Evolutionary conservation across 2,888 invertebrate genomes (phyloP).

Genomic region (Troglohyphantes excavatus): DNA sequence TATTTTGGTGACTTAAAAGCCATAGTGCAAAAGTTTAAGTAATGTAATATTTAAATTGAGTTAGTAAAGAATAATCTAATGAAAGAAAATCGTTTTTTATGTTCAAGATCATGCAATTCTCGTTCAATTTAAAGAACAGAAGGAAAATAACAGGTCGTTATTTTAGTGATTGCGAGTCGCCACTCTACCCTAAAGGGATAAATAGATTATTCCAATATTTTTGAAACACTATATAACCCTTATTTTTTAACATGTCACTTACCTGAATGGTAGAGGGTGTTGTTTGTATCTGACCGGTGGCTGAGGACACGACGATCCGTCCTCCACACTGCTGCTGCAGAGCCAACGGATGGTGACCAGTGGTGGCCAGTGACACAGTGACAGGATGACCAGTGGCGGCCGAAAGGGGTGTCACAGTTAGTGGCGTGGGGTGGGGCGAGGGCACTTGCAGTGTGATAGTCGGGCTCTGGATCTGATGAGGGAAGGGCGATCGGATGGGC

Average conservation of each 20-base stretch:
- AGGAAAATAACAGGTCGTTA: too few species aligned
- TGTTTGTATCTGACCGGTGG: constrained; percentile 41
- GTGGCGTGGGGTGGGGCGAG: constrained; percentile 38
- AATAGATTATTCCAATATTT: neutral
- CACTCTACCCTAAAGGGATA: neutral
- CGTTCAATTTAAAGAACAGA: too few species aligned
- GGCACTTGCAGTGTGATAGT: constrained; percentile 66
- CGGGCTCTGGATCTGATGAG: constrained; percentile 68
- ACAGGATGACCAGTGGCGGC: constrained; percentile 37
- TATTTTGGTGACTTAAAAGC: too few species aligned
- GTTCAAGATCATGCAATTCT: too few species aligned
- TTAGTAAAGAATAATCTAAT: too few species aligned
- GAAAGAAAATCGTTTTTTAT: too few species aligned
- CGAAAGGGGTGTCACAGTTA: constrained; percentile 20
- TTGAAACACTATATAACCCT: too few species aligned
- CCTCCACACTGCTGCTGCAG: constrained; percentile 28
- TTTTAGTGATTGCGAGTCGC: too few species aligned
- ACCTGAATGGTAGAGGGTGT: constrained; percentile 69
- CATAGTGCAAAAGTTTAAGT: too few species aligned
- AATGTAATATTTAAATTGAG: too few species aligned
- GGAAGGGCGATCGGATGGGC: constrained; percentile 60
- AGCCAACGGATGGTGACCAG: constrained; percentile 26
- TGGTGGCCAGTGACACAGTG: constrained; percentile 24
- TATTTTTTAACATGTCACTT: too few species aligned
- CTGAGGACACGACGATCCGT: constrained; percentile 19